These are phyloP conservation scores for Melanostoma scalare DNA, from an alignment of 2,888 invertebrate genomes.

Conservation along the genomic window DNA sequence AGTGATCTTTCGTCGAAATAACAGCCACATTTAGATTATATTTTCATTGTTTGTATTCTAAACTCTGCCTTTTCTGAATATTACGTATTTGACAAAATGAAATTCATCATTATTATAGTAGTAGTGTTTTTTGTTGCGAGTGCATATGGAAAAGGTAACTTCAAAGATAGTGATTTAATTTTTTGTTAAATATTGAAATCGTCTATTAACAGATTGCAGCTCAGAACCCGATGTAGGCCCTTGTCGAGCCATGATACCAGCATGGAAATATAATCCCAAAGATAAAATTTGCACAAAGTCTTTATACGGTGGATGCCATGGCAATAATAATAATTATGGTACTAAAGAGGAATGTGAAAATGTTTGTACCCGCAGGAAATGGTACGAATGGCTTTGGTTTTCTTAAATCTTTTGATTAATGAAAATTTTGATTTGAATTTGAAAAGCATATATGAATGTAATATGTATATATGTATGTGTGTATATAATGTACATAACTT, in stretches of 20 bases:
- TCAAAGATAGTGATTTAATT: neutral
- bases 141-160: no score
- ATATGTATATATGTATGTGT: no score
- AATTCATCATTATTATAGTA: neutral
- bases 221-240: conserved; percentile 7
- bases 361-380: neutral
- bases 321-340: conserved; percentile 2
- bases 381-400: conserved; percentile 4
- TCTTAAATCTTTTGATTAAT: neutral
- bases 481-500: no score
- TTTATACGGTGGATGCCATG: conserved; percentile 15
- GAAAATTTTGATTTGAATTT: neutral
- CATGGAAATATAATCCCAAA: neutral
- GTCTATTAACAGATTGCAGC: neutral
- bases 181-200: neutral
- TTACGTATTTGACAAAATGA: no score
- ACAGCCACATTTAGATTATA: no score
- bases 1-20: no score
- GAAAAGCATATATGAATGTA: neutral
- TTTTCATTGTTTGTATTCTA: no score
- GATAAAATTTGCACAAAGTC: neutral
- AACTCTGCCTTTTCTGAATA: no score
- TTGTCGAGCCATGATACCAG: conserved; percentile 1
- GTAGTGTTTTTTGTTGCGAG: neutral
- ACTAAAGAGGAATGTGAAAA: conserved; percentile 17